Evolutionary conservation across 1,140 invertebrate genomes (phyloP).

Genomic region (Brachystomella parvula): DNA sequence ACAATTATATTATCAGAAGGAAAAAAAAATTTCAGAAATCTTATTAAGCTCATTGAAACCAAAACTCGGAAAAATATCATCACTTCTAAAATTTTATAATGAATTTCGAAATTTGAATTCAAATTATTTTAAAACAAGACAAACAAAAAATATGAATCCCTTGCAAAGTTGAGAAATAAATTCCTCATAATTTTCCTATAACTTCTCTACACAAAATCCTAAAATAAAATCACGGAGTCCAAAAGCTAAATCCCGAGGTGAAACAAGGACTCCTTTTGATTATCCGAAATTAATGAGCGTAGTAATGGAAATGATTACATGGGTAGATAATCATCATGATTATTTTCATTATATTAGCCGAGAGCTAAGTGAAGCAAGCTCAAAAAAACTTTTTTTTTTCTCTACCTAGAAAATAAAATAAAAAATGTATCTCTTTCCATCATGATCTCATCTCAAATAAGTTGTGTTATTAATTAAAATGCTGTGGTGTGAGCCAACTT

Average conservation of each 20-base stretch:
- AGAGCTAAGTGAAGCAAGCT: neutral
- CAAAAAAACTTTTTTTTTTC: neutral
- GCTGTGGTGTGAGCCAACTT: no score
- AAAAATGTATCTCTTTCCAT: no score
- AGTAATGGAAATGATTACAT: slow-evolving; percentile 10
- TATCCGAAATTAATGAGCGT: slow-evolving; percentile 12
- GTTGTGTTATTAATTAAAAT: no score
- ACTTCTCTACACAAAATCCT: neutral
- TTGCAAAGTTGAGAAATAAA: neutral
- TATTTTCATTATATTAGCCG: slow-evolving; percentile 1
- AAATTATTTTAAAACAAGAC: neutral
- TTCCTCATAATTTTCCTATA: neutral
- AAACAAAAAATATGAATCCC: neutral
- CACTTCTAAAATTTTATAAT: neutral
- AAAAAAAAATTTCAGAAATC: no score
- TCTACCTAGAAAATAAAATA: no score
- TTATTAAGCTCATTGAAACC: no score
- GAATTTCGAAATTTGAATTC: neutral
- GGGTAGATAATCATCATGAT: slow-evolving; percentile 10
- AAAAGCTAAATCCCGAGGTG: no score
- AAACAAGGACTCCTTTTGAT: slow-evolving; percentile 4
- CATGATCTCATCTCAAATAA: no score
- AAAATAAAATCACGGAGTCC: neutral
- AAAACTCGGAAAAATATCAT: no score
- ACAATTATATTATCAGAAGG: no score